Evolutionary conservation across 2,113 vertebrate species (phyloP).

Genomic region (Diadophis punctatus): DNA sequence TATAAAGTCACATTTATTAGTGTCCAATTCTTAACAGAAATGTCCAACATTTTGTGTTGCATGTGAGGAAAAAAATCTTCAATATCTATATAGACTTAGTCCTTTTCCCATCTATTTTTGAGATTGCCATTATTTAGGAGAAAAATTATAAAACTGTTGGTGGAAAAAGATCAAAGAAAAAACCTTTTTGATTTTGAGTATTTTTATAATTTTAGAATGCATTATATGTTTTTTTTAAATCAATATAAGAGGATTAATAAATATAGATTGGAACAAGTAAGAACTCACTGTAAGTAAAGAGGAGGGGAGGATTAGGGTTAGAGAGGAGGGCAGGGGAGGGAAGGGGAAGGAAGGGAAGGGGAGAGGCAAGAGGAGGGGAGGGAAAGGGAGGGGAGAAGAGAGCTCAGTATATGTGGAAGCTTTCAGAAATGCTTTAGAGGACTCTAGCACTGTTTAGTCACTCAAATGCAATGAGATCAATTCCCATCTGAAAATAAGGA

Average conservation of each 20-base stretch:
- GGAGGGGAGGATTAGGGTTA: no score
- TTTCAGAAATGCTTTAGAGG: not conserved
- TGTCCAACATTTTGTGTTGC: not conserved
- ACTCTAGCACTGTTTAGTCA: conserved; percentile 40
- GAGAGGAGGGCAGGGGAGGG: no score
- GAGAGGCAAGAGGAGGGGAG: no score
- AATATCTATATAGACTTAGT: not conserved
- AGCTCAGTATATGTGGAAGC: conserved; percentile 36
- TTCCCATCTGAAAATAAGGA: conserved; percentile 52
- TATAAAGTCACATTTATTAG: not conserved
- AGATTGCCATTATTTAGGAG: not conserved
- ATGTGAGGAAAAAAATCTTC: not conserved
- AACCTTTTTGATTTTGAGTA: no score
- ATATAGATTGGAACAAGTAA: not conserved
- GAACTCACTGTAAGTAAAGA: not conserved
- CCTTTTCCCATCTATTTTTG: not conserved
- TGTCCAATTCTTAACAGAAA: not conserved
- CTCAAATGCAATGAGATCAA: conserved; percentile 46
- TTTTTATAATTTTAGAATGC: not conserved
- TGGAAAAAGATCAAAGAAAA: not conserved
- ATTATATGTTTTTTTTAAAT: not conserved
- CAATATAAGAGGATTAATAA: not conserved
- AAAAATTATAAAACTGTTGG: not conserved
- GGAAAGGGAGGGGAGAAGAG: not conserved
- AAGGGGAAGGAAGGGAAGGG: not conserved